Evolutionary conservation across 1,140 invertebrate genomes (phyloP).

Genomic region (Thalassaphorura encarpata): DNA sequence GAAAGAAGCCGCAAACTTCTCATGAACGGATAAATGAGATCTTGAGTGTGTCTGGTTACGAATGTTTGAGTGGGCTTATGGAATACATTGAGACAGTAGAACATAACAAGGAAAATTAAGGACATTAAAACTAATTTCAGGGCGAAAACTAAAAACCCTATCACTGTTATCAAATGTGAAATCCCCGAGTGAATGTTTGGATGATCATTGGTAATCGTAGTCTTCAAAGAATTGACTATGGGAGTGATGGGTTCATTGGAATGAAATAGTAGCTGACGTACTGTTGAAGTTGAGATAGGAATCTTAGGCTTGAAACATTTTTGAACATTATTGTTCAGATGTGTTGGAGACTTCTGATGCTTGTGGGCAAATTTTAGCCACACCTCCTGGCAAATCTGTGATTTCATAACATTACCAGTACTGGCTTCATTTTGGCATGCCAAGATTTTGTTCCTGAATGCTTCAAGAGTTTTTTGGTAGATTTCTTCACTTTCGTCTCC

Average conservation of each 20-base stretch:
- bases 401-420: neutral
- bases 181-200: neutral
- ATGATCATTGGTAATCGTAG: neutral
- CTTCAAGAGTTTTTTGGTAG: too few species aligned
- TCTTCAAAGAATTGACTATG: neutral
- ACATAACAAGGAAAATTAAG: constrained; percentile 29
- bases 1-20: constrained; percentile 49
- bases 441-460: too few species aligned
- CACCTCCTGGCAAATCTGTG: constrained; percentile 2
- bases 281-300: too few species aligned
- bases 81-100: constrained; percentile 36
- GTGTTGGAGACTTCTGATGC: constrained; percentile 18
- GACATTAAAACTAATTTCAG: constrained; percentile 1
- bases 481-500: too few species aligned
- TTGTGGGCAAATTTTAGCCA: constrained; percentile 20
- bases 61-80: constrained; percentile 45
- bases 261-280: neutral
- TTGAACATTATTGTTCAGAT: constrained; percentile 24
- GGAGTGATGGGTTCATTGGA: too few species aligned
- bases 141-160: neutral
- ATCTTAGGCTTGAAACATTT: neutral
- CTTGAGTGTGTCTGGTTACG: constrained; percentile 52
- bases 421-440: too few species aligned
- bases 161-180: neutral
- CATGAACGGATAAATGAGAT: constrained; percentile 57